These are phyloP conservation scores for Orthosia gracilis DNA, from an alignment of 2,888 invertebrate species.

Conservation along the genomic window DNA sequence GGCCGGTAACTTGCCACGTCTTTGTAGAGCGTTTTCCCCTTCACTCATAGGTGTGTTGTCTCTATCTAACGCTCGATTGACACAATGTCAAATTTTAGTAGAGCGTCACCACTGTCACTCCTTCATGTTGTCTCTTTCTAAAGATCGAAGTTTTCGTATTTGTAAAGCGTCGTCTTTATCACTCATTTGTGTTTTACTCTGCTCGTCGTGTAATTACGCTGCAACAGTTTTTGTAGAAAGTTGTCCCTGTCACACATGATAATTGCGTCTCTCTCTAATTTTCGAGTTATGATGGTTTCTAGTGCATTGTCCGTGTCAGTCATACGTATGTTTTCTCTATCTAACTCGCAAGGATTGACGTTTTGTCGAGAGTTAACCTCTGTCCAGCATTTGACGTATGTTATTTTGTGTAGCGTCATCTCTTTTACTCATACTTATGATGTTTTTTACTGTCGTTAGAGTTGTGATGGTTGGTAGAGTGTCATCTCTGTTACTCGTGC, in stretches of 20 bases:
- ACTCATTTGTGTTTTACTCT: not conserved
- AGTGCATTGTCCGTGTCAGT: not conserved
- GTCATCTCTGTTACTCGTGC: too few relatives aligned
- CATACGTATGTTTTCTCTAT: too few relatives aligned
- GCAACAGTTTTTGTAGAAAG: too few relatives aligned
- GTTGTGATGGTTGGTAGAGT: not conserved
- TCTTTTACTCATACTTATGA: not conserved
- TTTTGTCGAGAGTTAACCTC: too few relatives aligned
- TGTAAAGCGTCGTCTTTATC: not conserved
- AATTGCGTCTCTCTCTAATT: not conserved
- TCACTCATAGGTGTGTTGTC: not conserved
- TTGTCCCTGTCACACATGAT: not conserved
- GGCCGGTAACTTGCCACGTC: conserved; percentile 14
- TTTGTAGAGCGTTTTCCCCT: conserved; percentile 12
- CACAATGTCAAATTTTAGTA: not conserved
- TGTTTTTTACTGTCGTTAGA: not conserved
- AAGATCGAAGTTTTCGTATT: too few relatives aligned
- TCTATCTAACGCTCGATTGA: not conserved
- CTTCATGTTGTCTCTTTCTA: not conserved
- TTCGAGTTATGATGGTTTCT: not conserved
- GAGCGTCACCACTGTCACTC: not conserved
- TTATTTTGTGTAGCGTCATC: not conserved
- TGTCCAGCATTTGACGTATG: not conserved
- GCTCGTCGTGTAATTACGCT: too few relatives aligned
- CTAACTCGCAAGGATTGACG: too few relatives aligned